Percentiles rank a stretch among this genome's conserved stretches.
Evolutionary conservation across 2,113 vertebrate genomes (phyloP).

Genomic region (Microcebus murinus): DNA sequence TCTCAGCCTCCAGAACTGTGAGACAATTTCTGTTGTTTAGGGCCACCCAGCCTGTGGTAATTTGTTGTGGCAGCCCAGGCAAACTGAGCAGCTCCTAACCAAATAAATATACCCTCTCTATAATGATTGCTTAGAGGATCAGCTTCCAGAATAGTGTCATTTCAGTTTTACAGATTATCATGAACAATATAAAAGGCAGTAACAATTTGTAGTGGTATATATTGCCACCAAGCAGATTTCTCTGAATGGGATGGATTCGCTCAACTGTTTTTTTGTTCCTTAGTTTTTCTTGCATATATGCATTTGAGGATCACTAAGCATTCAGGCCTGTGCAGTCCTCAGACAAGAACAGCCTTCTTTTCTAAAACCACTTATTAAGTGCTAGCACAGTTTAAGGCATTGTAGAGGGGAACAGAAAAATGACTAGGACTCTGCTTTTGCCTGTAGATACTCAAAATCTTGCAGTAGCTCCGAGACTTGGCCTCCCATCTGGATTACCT

Average conservation of each 20-base stretch:
- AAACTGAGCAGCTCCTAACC: neutral
- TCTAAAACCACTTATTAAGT: neutral
- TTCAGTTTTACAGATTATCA: neutral
- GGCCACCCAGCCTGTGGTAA: neutral
- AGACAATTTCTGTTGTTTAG: neutral
- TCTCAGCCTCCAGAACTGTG: neutral
- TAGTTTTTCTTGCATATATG: neutral
- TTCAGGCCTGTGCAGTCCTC: neutral
- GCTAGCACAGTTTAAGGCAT: neutral
- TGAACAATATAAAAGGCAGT: neutral
- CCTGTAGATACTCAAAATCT: neutral
- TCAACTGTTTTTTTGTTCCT: neutral
- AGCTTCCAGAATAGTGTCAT: neutral
- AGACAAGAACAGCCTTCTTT: neutral
- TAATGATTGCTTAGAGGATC: neutral
- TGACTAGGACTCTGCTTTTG: fast-evolving
- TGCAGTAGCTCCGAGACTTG: neutral
- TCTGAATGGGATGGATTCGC: neutral
- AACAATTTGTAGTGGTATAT: neutral
- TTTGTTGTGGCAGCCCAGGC: neutral
- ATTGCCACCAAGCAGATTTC: neutral
- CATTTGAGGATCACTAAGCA: neutral
- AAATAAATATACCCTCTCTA: no score
- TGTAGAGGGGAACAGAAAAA: neutral
- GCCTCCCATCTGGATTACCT: neutral